Evolutionary conservation across 2,113 vertebrate genomes (phyloP).

Genomic region (Varanus salvator): DNA sequence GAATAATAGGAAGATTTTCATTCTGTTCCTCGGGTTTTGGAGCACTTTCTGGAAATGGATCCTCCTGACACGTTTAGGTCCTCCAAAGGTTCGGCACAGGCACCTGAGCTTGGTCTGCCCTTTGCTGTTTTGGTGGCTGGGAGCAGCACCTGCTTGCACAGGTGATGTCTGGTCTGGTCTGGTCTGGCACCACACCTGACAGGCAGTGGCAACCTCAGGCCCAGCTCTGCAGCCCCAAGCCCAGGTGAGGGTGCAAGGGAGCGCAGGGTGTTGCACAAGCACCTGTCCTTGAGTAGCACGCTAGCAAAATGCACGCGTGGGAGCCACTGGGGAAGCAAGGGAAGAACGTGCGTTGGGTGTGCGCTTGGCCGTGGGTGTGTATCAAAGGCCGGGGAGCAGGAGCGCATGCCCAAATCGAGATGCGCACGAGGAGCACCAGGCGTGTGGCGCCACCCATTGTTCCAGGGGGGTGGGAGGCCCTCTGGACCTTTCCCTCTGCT

Average conservation of each 20-base stretch:
- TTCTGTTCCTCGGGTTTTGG: constrained; percentile 73
- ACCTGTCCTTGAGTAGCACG: background rate
- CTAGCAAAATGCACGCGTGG: background rate
- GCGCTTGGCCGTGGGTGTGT: background rate
- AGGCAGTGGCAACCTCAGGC: too few relatives aligned
- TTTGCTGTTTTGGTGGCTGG: background rate
- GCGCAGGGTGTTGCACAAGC: background rate
- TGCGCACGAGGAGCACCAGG: background rate
- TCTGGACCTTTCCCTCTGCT: background rate
- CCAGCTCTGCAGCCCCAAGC: background rate
- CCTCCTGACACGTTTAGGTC: constrained; percentile 64
- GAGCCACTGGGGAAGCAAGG: background rate
- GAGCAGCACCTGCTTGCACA: background rate
- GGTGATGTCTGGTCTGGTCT: too few relatives aligned
- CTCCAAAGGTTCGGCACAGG: constrained; percentile 55
- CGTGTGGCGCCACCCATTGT: background rate
- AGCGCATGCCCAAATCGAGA: background rate
- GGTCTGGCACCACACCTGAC: background rate
- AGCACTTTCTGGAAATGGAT: constrained; percentile 71
- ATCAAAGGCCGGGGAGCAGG: background rate
- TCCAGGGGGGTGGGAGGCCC: background rate
- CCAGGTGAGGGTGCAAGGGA: background rate
- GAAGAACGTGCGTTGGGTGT: too few relatives aligned
- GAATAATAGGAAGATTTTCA: constrained; percentile 85
- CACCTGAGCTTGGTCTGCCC: background rate